Conservation (phyloP, 1,140 invertebrate species). For the Temnothorax longispinosus region DNA sequence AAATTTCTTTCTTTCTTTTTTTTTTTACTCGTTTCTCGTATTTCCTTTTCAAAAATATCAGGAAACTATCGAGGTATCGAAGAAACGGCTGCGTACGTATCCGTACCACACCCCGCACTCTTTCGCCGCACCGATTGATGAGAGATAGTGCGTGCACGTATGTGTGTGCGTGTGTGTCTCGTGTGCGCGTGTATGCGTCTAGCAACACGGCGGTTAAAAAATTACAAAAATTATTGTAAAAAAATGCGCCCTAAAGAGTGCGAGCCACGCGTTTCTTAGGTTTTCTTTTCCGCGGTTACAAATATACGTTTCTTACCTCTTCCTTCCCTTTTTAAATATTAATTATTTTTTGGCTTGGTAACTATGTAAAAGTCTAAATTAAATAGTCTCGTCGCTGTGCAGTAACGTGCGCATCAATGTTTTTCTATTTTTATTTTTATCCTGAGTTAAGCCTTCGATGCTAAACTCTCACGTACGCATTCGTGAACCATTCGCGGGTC, state of each 20-base stretch:
- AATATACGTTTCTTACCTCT: constrained; percentile 34
- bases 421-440: constrained; percentile 5
- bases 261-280: constrained; percentile 43
- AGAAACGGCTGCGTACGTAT: constrained; percentile 66
- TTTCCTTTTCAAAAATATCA: constrained; percentile 73
- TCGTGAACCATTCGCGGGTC: constrained; percentile 3
- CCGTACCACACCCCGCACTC: constrained; percentile 44
- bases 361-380: constrained; percentile 80
- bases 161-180: background rate
- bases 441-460: constrained; percentile 46
- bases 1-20: constrained; percentile 18
- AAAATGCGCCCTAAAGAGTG: constrained; percentile 55
- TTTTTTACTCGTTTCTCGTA: constrained; percentile 46
- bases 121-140: constrained; percentile 57
- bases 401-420: constrained; percentile 25
- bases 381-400: constrained; percentile 70
- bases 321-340: constrained; percentile 67
- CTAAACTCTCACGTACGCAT: constrained; percentile 42
- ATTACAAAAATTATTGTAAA: constrained; percentile 67
- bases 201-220: constrained; percentile 55
- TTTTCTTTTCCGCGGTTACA: constrained; percentile 57
- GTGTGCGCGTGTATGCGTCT: background rate
- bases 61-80: constrained; percentile 73
- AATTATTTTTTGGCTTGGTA: constrained; percentile 82
- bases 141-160: background rate